Base-by-base conservation (phyloP, 2,113 vertebrate species). In the Burhinus bistriatus region DNA sequence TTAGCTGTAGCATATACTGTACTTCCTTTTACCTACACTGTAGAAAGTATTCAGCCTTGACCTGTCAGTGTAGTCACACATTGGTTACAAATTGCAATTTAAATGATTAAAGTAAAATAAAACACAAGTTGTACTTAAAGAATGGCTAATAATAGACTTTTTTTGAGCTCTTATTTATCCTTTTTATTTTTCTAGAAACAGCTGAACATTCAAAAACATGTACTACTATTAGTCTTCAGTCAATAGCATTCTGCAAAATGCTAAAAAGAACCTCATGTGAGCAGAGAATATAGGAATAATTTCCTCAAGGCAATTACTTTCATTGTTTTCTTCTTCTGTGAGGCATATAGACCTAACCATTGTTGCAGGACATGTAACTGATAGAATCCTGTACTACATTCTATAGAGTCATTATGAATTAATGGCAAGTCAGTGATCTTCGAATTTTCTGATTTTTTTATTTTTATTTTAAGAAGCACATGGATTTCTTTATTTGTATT, bases 111-210 rank as follows among this genome's bases (percentile, higher is more conserved):
- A 71, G 21, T 18, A 36, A 80, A 95, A 75, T 16, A 17, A 65
- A 83, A n/a, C 23, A 11, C 3, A 40, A 55, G n/a, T 76, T 57
- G 18, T 57, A 5, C 55, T 20, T 40, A 66, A 79, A 93, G 26
- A 7, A n/a, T 5, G 4, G 12, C 4, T 3, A 78, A 30, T 15
- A 38, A 5, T 38, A 5, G 36, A 0, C 7, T 21, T 36, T 59
- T 58, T 34, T 9, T 19, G 62, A 45, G 15, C 26, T 77, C 5
- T 77, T 81, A 51, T 54, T 83, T 36, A 22, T 47, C 4, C 3
- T 69, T 49, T 29, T 42, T 26, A 22, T 45, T 83, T 87, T 77
- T 15, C 22, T 32, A 15, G 34, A 30, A 91, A 22, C 7, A 57
- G 17, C 36, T 78, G 26, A 70, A 47, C 10, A 8, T 40, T 76